Evolutionary conservation across 2,888 invertebrate genomes (phyloP).

Genomic region (Geotrupes spiniger): DNA sequence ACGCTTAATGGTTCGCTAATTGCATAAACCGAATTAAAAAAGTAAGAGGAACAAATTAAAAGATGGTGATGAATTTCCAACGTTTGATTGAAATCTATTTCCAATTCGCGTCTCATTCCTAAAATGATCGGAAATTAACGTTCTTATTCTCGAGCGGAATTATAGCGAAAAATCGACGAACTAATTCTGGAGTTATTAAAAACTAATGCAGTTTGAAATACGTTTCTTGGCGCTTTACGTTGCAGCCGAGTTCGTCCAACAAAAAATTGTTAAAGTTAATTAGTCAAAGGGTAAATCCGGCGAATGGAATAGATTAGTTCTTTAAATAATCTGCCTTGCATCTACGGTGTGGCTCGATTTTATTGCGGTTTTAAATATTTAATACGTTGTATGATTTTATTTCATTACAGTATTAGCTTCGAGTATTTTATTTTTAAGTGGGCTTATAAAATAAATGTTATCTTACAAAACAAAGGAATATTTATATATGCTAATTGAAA

Average conservation of each 20-base stretch:
- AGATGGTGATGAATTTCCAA: slow-evolving; percentile 37
- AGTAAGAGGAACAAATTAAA: slow-evolving; percentile 35
- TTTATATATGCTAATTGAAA: too few species aligned
- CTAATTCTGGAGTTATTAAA: slow-evolving; percentile 1
- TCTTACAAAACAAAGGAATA: too few species aligned
- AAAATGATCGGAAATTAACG: slow-evolving; percentile 44
- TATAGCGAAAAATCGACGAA: slow-evolving; percentile 1
- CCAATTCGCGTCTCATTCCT: slow-evolving; percentile 45
- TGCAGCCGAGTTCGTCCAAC: neutral
- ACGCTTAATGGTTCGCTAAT: slow-evolving; percentile 30
- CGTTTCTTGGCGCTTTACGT: neutral
- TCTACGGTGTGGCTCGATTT: too few species aligned
- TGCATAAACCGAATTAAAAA: slow-evolving; percentile 34
- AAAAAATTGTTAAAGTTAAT: neutral
- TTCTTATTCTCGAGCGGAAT: slow-evolving; percentile 33
- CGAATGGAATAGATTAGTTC: too few species aligned
- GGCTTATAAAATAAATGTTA: too few species aligned
- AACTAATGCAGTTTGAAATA: neutral
- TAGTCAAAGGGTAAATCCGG: too few species aligned
- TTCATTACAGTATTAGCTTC: too few species aligned
- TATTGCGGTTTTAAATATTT: too few species aligned
- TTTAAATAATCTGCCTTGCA: too few species aligned
- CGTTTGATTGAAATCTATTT: slow-evolving; percentile 35
- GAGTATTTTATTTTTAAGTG: too few species aligned
- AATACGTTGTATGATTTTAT: too few species aligned